Evolutionary conservation across 1,140 invertebrate genomes (phyloP).

Genomic region (Cephus cinctus): DNA sequence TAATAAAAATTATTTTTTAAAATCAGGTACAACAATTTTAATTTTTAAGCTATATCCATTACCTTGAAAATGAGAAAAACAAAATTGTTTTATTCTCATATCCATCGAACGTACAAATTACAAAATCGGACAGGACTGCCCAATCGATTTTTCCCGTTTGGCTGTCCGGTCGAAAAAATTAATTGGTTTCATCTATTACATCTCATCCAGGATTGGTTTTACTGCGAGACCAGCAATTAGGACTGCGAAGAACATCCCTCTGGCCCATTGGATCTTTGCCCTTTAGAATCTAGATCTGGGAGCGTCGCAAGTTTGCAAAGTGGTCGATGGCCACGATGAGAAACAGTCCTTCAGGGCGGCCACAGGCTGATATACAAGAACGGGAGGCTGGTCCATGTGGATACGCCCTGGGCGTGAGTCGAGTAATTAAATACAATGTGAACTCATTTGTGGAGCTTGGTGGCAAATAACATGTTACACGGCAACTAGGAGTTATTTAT

Average conservation of each 20-base stretch:
- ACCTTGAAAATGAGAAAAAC: neutral
- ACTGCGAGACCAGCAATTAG: constrained; percentile 43
- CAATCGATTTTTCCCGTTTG: too few relatives aligned
- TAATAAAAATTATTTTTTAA: too few relatives aligned
- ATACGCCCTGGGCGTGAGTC: constrained; percentile 52
- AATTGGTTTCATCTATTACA: constrained; percentile 49
- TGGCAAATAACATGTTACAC: constrained; percentile 54
- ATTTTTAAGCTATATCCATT: neutral
- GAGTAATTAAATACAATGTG: constrained; percentile 55
- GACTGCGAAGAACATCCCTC: constrained; percentile 20
- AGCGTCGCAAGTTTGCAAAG: constrained; percentile 2
- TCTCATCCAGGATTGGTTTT: constrained; percentile 36
- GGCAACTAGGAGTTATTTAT: constrained; percentile 48
- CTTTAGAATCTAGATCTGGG: neutral
- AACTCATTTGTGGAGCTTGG: constrained; percentile 53
- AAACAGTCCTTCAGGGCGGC: constrained; percentile 30
- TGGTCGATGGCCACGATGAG: neutral
- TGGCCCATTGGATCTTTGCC: constrained; percentile 14
- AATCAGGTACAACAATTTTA: too few relatives aligned
- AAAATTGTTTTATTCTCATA: too few relatives aligned
- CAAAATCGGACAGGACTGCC: too few relatives aligned
- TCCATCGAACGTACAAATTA: too few relatives aligned
- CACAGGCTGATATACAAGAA: constrained; percentile 10
- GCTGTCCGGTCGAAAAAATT: constrained; percentile 33
- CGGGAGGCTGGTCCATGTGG: constrained; percentile 24